These are phyloP conservation scores for Pyrgilauda ruficollis DNA, from an alignment of 2,113 vertebrate genomes.

Conservation along the genomic window DNA sequence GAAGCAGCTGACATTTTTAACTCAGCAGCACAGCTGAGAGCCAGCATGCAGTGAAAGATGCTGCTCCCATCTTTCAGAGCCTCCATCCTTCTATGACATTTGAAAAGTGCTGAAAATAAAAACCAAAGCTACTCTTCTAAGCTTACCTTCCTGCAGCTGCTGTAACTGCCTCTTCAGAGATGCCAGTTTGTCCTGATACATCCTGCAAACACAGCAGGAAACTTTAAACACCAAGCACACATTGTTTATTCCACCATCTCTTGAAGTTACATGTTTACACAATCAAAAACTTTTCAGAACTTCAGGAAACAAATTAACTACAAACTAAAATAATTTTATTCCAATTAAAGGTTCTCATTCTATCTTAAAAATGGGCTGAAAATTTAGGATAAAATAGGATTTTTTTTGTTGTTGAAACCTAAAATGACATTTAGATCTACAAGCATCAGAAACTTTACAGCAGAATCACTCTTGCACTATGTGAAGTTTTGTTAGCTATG, in stretches of 20 bases:
- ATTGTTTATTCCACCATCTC: background rate
- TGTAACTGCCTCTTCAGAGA: slow-evolving; percentile 94
- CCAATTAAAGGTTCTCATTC: background rate
- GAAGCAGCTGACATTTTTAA: background rate
- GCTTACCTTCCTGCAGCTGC: slow-evolving; percentile 93
- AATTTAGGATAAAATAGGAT: background rate
- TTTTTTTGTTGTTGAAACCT: background rate
- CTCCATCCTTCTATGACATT: background rate
- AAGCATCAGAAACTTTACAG: background rate
- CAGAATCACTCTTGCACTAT: background rate
- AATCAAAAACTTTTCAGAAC: background rate
- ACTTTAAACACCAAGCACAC: background rate
- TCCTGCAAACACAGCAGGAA: slow-evolving; percentile 71
- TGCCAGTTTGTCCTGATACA: slow-evolving; percentile 97
- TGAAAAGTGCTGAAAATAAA: background rate
- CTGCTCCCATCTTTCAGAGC: background rate
- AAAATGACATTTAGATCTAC: background rate
- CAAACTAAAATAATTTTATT: background rate
- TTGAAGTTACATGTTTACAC: background rate
- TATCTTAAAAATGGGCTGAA: background rate
- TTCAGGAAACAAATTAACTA: background rate
- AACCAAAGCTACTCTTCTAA: background rate
- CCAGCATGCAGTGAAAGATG: background rate
- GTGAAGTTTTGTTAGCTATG: background rate
- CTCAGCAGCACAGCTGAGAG: background rate